A percentile compares a stretch with the other conserved stretches of the same genome.
phyloP scores from a whole-genome alignment of 2,888 invertebrate genomes.

The Chymomyza fuscimana region DNA sequence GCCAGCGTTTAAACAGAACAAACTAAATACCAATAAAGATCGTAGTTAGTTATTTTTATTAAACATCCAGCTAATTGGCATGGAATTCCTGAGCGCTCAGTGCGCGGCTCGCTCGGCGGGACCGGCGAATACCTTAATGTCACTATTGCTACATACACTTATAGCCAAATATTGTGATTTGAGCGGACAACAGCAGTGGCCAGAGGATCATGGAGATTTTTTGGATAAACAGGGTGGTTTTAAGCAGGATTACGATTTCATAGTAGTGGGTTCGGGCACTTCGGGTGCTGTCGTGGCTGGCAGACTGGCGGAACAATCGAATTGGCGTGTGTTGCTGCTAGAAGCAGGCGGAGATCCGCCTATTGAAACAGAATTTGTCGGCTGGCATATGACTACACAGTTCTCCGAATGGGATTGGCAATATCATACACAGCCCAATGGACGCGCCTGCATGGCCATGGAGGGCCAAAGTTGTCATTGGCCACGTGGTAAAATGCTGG shows the following conservation, averaged over 20 bases:
- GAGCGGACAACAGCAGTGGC: constrained; percentile 82
- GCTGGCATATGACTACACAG: constrained; percentile 77
- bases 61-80: constrained; percentile 28
- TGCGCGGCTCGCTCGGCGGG: constrained; percentile 78
- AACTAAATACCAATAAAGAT: constrained; percentile 23
- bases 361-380: constrained; percentile 80
- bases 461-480: constrained; percentile 80
- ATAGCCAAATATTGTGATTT: constrained; percentile 83
- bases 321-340: constrained; percentile 88
- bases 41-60: background rate
- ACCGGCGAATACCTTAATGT: constrained; percentile 81
- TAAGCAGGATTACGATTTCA: constrained; percentile 81
- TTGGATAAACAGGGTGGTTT: constrained; percentile 51
- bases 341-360: constrained; percentile 88
- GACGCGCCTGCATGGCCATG: constrained; percentile 78
- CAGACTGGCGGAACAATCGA: constrained; percentile 86
- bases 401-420: constrained; percentile 79
- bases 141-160: constrained; percentile 82
- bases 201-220: constrained; percentile 80
- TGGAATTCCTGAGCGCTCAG: constrained; percentile 76
- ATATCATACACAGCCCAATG: constrained; percentile 77
- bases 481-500: constrained; percentile 84
- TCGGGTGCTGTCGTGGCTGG: constrained; percentile 84
- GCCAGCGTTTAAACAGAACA: constrained; percentile 7
- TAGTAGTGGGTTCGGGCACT: constrained; percentile 83